Base-by-base conservation (phyloP, 2,113 vertebrate species). In the Colius striatus region DNA sequence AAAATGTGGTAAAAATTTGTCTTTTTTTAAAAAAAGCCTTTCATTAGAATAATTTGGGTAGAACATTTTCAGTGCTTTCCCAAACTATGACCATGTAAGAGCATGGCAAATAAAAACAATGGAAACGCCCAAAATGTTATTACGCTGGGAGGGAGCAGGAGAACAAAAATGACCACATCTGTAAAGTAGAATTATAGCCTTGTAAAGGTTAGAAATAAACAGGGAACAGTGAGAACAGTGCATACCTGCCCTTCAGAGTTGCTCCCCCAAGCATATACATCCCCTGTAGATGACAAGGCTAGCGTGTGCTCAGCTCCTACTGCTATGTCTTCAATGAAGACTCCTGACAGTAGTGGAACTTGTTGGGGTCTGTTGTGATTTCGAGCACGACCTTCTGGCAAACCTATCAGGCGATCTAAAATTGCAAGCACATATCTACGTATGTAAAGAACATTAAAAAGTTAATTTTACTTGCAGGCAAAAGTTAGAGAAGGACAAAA, bases 281-380 rank as follows among this genome's bases (percentile, higher is more conserved):
- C 98, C 76, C 98, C 98, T 4, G 97, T 92, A 9, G 98, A 98
- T 23, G 98, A 97, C 11, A 98, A 95, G 4, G 98, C 98, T 17
- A 98, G 94, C 0, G 98, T 98, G 62, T 98, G 98, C 73, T 98
- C 98, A 13, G 98, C 98, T 10, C 98, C 98, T 12, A 98, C 98
- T 0, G 98, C 98, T 26, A 98, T 97, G 70, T 98, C 98, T 77
- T 98, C 98, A 5, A 98, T 98, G 76, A 98, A 97, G 70, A 98
- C 74, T 23, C 98, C 98, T 1, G 98, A 96, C 23, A 98, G 97
- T 9, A 97, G 95, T 2, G 98, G 98, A 48, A 98, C 96, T 55
- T 98, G 98, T 34, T 98, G 98, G 1, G 98, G 98, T 36, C 98
- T 96, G 71, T 98, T 98, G 92, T 98, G 98, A 95, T 98, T 98